Conservation (phyloP, 2,113 vertebrate species). For the Bufo bufo region DNA sequence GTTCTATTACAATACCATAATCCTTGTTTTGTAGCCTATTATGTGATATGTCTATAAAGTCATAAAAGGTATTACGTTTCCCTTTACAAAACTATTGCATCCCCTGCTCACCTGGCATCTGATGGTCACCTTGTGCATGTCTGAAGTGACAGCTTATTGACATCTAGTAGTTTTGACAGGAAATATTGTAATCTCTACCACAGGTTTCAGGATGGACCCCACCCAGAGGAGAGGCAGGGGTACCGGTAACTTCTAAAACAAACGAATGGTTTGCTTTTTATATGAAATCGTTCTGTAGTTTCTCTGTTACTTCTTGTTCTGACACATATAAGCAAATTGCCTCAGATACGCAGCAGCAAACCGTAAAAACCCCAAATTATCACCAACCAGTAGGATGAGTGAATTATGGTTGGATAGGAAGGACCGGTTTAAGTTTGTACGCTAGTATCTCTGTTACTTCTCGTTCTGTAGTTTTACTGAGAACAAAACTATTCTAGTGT, state of each 20-base stretch:
- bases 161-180: neutral
- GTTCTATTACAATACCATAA: neutral
- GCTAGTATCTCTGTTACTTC: no score
- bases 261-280: neutral
- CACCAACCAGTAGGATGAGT: no score
- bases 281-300: neutral
- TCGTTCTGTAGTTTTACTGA: neutral
- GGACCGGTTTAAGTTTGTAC: no score
- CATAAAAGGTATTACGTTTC: neutral
- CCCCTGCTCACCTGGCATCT: conserved; percentile 39
- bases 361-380: no score
- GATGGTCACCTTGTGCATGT: conserved; percentile 28
- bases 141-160: conserved; percentile 26
- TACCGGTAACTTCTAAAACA: conserved; percentile 28
- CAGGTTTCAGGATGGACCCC: conserved; percentile 52
- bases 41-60: neutral
- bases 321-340: no score
- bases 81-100: neutral
- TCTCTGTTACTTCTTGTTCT: no score
- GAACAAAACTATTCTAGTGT: neutral
- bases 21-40: neutral
- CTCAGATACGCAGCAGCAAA: no score
- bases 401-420: no score
- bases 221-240: conserved; percentile 31
- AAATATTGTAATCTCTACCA: conserved; percentile 30